Evolutionary conservation across 2,113 vertebrate species (phyloP), one percentile per base, ranked within the genome.

Genomic region (Brachyhypopomus occidentalis): DNA sequence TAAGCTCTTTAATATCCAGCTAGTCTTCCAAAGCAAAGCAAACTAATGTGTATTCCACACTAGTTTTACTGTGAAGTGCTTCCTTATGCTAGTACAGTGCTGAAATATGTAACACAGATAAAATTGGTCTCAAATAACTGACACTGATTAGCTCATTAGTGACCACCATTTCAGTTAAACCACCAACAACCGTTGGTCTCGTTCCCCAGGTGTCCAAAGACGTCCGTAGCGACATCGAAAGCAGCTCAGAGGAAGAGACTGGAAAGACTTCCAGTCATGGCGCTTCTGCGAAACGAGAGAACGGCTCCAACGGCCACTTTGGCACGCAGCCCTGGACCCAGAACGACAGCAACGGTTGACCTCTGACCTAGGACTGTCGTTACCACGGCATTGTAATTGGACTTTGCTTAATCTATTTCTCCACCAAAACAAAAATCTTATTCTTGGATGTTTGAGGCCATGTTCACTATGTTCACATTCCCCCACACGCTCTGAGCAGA

Each of bases 191-290:
- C 2, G 0, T 34, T 19, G 22, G 9, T 62, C 12, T 59, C 58
- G 25, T 4, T 27, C 19, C 17, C 0, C 23, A 99, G 98, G 97
- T 97, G 0, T 92, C 94, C 16, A 99, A 97, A 77, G 98, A 98
- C 59, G 97, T 97, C 52, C 96, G 97, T 87, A 99, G 98, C 0
- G 98, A 99, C 17, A 94, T 99, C 2, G 98, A 99, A 88, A 98
- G 95, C 94, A 98, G 96, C 91, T 99, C 98, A 0, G 98, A 96
- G 25, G 97, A 98, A 30, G 97, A 99, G 62, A 87, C 92, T 0
- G 3, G 86, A 56, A 30, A 78, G 83, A 69, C 82, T 58, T 89
- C 74, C 79, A 84, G 76, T 71, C 81, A 80, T 84, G 87, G 92
- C 17, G 9, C 88, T 89, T 77, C 22, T 89, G 84, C 80, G 59